A percentile compares a stretch with the other conserved stretches of the same genome.
These are phyloP conservation scores for Perca fluviatilis DNA, from an alignment of 2,113 vertebrate genomes.

Conservation along the genomic window DNA sequence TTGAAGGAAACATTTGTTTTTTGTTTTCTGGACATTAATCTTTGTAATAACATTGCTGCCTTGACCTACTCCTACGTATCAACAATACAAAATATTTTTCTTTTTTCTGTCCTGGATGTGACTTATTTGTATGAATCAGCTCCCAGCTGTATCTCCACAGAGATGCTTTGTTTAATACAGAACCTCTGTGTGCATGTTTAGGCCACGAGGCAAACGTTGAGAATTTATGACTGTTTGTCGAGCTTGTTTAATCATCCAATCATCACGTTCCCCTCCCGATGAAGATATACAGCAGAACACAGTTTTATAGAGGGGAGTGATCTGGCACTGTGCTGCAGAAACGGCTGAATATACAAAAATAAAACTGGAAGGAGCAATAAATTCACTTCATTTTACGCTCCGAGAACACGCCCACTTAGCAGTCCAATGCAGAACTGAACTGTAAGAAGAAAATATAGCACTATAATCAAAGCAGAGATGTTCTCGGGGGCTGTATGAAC, in stretches of 20 bases:
- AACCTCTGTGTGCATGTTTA: neutral
- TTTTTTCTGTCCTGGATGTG: neutral
- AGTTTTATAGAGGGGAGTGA: conserved; percentile 4
- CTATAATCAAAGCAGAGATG: neutral
- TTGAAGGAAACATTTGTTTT: too few relatives aligned
- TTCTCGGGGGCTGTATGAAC: neutral
- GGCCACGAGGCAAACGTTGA: conserved; percentile 12
- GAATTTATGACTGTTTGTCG: conserved; percentile 15
- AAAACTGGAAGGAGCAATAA: neutral
- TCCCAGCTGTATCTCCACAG: neutral
- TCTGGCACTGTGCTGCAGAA: neutral
- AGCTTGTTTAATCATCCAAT: conserved; percentile 35
- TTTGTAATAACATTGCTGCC: neutral
- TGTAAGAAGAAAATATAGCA: neutral
- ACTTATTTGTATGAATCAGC: neutral
- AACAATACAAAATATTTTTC: neutral
- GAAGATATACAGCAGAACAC: conserved; percentile 10
- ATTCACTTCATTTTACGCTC: neutral
- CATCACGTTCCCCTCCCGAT: neutral
- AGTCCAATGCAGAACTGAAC: neutral
- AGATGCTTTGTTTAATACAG: neutral
- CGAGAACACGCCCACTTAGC: neutral
- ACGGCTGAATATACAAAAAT: neutral
- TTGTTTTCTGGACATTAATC: neutral
- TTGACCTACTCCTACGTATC: neutral